A percentile compares a stretch with the other conserved stretches of the same genome.
Evolutionary conservation across 2,113 vertebrate species (phyloP).

Genomic region (Phaethon lepturus): DNA sequence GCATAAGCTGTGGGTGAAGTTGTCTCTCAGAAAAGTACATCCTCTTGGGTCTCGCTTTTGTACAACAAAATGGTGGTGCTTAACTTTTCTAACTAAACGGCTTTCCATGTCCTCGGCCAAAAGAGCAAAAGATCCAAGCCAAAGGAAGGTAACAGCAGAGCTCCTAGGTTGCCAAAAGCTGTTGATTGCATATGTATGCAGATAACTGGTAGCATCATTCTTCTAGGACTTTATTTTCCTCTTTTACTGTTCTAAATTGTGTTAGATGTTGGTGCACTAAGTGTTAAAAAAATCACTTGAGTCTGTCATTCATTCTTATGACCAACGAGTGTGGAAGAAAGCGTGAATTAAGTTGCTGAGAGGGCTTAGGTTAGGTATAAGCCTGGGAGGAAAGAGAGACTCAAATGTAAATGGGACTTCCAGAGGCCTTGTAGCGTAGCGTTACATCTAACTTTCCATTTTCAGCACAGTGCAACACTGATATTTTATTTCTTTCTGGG

Average conservation of each 20-base stretch:
- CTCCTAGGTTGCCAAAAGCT: neutral
- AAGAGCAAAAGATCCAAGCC: neutral
- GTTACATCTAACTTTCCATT: constrained; percentile 64
- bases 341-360: constrained; percentile 23
- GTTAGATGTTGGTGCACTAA: neutral
- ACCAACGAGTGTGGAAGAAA: neutral
- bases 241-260: neutral
- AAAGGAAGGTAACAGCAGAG: neutral
- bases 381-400: constrained; percentile 15
- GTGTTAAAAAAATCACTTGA: neutral
- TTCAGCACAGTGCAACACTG: constrained; percentile 60
- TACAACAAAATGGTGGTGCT: neutral
- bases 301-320: neutral
- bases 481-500: constrained; percentile 66
- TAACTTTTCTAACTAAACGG: neutral
- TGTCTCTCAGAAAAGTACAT: neutral
- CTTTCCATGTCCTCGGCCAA: neutral
- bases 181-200: neutral
- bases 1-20: neutral
- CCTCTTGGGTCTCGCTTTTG: neutral
- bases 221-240: neutral
- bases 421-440: constrained; percentile 17
- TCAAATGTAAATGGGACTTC: constrained; percentile 5
- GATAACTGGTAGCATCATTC: neutral
- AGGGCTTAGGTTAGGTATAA: neutral